Percentiles rank a stretch among this genome's conserved stretches.
Conservation (phyloP, 2,888 invertebrate genomes). For the Tuta absoluta region DNA sequence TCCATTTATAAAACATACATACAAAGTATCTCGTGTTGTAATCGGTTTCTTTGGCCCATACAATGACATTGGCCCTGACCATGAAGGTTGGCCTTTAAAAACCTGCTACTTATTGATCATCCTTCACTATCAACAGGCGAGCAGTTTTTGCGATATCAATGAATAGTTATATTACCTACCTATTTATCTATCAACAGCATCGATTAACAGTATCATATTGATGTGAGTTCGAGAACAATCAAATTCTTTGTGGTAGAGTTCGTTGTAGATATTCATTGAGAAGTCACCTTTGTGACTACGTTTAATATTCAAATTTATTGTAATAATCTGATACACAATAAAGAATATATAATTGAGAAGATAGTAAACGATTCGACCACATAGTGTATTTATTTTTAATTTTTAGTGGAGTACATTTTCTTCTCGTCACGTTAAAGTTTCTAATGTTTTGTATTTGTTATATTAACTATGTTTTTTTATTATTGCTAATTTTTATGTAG, state of each 20-base stretch:
- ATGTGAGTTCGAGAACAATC: background rate
- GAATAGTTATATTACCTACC: background rate
- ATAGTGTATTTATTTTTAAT: no score
- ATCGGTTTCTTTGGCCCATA: background rate
- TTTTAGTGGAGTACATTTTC: no score
- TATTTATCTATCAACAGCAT: background rate
- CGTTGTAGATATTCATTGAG: background rate
- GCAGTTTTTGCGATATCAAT: conserved; percentile 5
- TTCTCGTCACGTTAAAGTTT: no score
- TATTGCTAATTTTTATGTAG: no score
- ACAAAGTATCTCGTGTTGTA: background rate
- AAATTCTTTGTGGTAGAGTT: background rate
- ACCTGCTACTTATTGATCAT: conserved; percentile 13
- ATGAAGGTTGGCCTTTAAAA: conserved; percentile 16
- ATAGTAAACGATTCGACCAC: no score
- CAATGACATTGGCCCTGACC: conserved; percentile 20
- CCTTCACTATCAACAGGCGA: background rate
- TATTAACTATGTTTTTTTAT: no score
- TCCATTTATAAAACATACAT: background rate
- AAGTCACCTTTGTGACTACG: no score
- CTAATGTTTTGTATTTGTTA: no score
- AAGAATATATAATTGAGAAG: no score
- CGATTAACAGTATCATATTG: background rate
- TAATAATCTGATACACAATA: no score
- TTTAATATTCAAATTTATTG: no score